These are phyloP conservation scores for Cyrtodaria siliqua DNA, from an alignment of 2,888 invertebrate genomes.

Conservation along the genomic window DNA sequence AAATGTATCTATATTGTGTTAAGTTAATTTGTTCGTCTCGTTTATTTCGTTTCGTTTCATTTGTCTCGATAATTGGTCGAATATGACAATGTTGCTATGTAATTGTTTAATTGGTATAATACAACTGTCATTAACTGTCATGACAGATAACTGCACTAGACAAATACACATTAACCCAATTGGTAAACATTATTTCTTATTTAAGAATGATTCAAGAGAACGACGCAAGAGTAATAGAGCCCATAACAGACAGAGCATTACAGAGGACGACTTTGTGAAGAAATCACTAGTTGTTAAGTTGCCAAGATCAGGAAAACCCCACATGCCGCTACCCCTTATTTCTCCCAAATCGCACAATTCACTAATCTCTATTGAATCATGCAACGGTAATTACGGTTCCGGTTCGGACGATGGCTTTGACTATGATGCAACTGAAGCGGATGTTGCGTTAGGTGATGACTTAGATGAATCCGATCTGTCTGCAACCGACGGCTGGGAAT, in stretches of 20 bases:
- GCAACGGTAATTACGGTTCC: slow-evolving; percentile 24
- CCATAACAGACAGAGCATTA: too few species aligned
- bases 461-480: slow-evolving; percentile 1
- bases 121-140: too few species aligned
- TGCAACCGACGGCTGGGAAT: slow-evolving; percentile 9
- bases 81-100: too few species aligned
- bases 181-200: neutral
- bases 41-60: too few species aligned
- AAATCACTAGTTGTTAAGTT: slow-evolving; percentile 36
- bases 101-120: too few species aligned
- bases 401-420: slow-evolving; percentile 7
- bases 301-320: slow-evolving; percentile 13
- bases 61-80: too few species aligned
- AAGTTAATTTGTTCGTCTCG: too few species aligned
- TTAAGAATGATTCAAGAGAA: neutral
- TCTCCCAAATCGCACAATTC: too few species aligned
- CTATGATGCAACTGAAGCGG: slow-evolving; percentile 22
- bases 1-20: too few species aligned
- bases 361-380: slow-evolving; percentile 2
- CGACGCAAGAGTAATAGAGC: neutral
- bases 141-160: too few species aligned
- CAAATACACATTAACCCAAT: too few species aligned
- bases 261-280: neutral
- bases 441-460: slow-evolving; percentile 6
- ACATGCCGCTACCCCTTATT: too few species aligned